Conservation (phyloP, 2,113 vertebrate species). For the Oreochromis spilurus region DNA sequence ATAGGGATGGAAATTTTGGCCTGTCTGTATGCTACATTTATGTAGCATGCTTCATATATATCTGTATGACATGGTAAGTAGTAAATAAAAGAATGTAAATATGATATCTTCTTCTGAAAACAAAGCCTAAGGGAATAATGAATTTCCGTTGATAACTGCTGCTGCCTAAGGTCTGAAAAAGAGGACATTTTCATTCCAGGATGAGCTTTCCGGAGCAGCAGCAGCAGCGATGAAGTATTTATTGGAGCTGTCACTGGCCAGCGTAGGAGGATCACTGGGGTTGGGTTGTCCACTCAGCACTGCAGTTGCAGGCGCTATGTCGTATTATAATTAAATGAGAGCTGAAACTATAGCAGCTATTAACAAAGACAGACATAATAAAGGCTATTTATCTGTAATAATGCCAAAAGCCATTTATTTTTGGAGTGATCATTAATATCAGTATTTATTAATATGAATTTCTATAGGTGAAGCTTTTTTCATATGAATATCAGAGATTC, state of each 20-base stretch:
- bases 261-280: neutral
- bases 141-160: neutral
- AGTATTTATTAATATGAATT: neutral
- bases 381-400: neutral
- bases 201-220: neutral
- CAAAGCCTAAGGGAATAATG: neutral
- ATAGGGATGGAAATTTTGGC: neutral
- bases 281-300: neutral
- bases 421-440: neutral
- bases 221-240: conserved; percentile 32
- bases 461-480: neutral
- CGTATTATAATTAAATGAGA: neutral
- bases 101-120: neutral
- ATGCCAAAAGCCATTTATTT: neutral
- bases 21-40: neutral
- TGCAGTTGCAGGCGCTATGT: neutral
- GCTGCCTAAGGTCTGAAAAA: neutral
- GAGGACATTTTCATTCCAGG: neutral
- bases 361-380: neutral
- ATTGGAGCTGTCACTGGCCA: conserved; percentile 15
- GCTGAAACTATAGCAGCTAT: neutral
- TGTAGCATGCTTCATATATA: neutral
- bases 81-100: neutral
- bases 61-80: neutral
- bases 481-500: neutral